Base-by-base conservation (phyloP, 2,797 vertebrate genomes). In the Crenichthys baileyi region DNA sequence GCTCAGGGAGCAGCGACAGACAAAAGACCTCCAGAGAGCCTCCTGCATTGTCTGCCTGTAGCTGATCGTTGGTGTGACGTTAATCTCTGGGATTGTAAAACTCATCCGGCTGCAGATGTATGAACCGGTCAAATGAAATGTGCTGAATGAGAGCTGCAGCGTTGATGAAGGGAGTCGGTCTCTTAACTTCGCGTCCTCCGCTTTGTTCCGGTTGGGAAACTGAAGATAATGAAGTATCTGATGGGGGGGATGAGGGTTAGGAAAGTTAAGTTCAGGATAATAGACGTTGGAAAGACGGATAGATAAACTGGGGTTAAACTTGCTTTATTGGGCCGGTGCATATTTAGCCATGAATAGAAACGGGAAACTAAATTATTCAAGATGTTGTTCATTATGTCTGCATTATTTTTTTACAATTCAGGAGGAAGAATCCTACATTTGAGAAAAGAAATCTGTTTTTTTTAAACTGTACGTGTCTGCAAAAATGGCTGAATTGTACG, bases 11-110 rank as follows among this genome's bases (percentile, higher is more conserved):
- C 83, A 77, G 80, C 70, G 75, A 70, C 4, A 92, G 87, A 94
- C 93, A 94, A 94, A 80, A 94, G 93, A 91, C 87, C 90, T 83
- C 83, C 83, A 75, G 80, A 85, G 88, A 85, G 86, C 72, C 85
- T 71, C 85, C 68, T 58, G 83, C 88, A 81, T 88, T 90, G 90
- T 94, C 75, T 84, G 3, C 48, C 31, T 26, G 12, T 73, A 83
- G 85, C 86, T 88, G 31, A 18, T 61, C 56, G 71, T 71, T 24
- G 80, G 73, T 78, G 70, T 72, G 84, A 0, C 78, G 75, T 0
- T 70, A 73, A 83, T 79, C 73, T 44, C 22, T 68, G 22, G 9
- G 82, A 18, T 20, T 70, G 68, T 8, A 50, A 26, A 53, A 29
- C 61, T 24, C 36, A 2, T 29, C 41, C n/a, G 46, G 22, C 50